Evolutionary conservation across 1,140 invertebrate species (phyloP), one percentile per base, ranked within the genome.

Genomic region (Gryllus bimaculatus): DNA sequence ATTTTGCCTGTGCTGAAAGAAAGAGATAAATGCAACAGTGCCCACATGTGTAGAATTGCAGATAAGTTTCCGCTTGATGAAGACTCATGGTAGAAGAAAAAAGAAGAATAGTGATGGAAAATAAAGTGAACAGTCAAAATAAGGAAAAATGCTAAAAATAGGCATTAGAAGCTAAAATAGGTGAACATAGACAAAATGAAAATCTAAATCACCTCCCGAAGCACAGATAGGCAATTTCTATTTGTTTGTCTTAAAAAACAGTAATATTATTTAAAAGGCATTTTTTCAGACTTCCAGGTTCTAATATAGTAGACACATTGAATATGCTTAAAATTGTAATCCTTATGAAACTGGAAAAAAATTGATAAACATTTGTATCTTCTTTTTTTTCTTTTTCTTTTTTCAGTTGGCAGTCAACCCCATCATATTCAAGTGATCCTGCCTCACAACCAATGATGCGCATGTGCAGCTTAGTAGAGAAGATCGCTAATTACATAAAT

Each of bases 361-460:
- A 39, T 21, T 21, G 8, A 75, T 39, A 15, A 10, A 75, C 12
- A 10, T 15, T 39, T 21, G 74, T 75, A 39, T 75, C 8, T 26
- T 26, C n/a, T 12, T 54, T 20, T 48, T 66, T 39, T 7, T 26
- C 26, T 20, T 73, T 73, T 78, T 18, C 73, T 73, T 78, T 12
- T 77, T 77, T 78, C 78, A 78, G 73, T 74, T 39, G 78, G 66
- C 66, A 73, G 47, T 18, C 78, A 78, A 47, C 78, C 66, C 15
- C 78, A 78, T 73, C 76, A 77, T 77, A 78, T 78, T 78, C 78
- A 78, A 78, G 78, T 78, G 26, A 73, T 78, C 18, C 66, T 78
- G 54, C 78, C 78, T 18, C 78, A 78, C 66, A 78, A 78, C 78
- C 78, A 78, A 73, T 78, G 78, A 78, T 78, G 78, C n/a, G 54